Evolutionary conservation across 1,140 invertebrate genomes (phyloP).

Genomic region (Trichogramma pretiosum): DNA sequence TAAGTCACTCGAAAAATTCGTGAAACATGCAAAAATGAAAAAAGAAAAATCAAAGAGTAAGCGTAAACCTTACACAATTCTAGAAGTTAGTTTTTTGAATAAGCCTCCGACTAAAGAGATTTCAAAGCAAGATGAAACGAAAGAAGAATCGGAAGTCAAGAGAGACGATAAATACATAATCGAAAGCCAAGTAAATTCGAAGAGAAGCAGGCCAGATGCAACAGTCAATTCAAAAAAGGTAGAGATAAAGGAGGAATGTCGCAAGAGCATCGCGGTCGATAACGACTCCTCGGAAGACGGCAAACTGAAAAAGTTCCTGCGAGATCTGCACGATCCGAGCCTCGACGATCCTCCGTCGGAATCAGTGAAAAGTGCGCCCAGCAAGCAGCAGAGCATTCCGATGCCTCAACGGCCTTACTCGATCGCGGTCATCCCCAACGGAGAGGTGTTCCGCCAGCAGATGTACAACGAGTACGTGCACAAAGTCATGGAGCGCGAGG

Average conservation of each 20-base stretch:
- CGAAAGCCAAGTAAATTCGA: constrained; percentile 18
- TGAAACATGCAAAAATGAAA: no score
- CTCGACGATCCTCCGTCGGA: background rate
- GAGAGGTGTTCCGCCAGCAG: constrained; percentile 61
- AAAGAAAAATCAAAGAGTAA: no score
- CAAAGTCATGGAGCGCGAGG: constrained; percentile 67
- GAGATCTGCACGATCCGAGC: background rate
- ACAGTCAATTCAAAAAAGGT: no score
- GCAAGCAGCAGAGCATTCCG: no score
- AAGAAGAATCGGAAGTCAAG: no score
- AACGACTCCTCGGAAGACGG: background rate
- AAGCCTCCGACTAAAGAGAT: no score
- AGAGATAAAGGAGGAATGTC: constrained; percentile 19
- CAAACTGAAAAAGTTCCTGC: background rate
- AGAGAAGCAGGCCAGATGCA: constrained; percentile 9
- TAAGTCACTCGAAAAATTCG: no score
- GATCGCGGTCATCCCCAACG: constrained; percentile 41
- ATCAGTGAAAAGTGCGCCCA: no score
- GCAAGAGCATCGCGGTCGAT: constrained; percentile 12
- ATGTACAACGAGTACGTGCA: constrained; percentile 77
- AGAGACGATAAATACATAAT: background rate
- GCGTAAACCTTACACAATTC: no score
- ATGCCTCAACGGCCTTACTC: constrained; percentile 24
- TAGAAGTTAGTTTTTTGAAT: no score
- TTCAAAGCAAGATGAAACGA: no score